Evolutionary conservation across 2,113 vertebrate species (phyloP), one percentile per base, ranked within the genome.

Genomic region (Hippopotamus amphibius): DNA sequence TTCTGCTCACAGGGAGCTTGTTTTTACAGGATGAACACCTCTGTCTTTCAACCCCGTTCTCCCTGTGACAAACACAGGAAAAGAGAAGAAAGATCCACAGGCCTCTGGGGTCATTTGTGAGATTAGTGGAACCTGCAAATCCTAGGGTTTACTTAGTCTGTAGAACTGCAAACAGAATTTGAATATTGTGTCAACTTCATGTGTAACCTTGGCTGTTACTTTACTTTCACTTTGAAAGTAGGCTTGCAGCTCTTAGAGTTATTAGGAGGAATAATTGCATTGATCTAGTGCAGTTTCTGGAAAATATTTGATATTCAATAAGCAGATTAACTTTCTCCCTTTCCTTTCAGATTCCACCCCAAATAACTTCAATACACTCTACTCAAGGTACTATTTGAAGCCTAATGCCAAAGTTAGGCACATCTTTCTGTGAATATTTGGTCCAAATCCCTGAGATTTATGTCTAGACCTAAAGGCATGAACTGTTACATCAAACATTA

Each of bases 401-500:
- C 4, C 22, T 87, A 33, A 26, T 46, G 19, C 19, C 79, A 61
- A 63, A 57, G 13, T 28, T 28, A 63, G 57, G 59, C 12, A 59
- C 71, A 30, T 87, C 21, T 95, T 86, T 66, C 26, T 77, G 46
- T 21, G 94, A 57, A 65, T 57, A 93, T 86, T 81, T 89, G 55
- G 14, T 63, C 41, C 84, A 68, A 85, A 59, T 79, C 57, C 24
- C 59, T 74, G 33, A 92, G 59, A 68, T 81, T 65, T 72, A 43
- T 66, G 12, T 55, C 71, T 74, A 50, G 37, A 72, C 26, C 33
- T 4, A 33, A 95, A 65, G 37, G 17, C 28, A 53, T 65, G 30
- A 46, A 71, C 37, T 93, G 8, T 66, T 63, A 61, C 10, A 68
- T 80, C n/a, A 87, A 90, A 59, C 33, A 77, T 28, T 12, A 53